phyloP scores from a whole-genome alignment of 2,113 vertebrate species.

The Phycodurus eques region DNA sequence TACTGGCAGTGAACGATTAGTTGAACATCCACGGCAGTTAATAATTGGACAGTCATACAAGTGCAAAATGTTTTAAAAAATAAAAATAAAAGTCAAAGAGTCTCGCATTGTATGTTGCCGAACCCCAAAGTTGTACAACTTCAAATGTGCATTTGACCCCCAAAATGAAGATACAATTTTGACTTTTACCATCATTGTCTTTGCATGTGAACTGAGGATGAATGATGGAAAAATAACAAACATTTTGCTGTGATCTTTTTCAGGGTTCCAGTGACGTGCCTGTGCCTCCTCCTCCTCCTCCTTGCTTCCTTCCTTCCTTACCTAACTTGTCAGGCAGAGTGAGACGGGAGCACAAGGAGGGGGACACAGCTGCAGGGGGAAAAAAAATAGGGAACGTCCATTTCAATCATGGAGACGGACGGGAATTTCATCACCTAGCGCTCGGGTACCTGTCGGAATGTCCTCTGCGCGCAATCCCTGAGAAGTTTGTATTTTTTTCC shows the following conservation, averaged over 20 bases:
- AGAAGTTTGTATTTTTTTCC: conserved; percentile 31
- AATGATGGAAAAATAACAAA: neutral
- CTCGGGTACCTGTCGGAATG: conserved; percentile 23
- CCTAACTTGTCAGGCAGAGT: neutral
- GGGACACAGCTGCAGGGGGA: neutral
- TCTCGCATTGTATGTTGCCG: neutral
- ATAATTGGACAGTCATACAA: too few species aligned
- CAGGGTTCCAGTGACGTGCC: neutral
- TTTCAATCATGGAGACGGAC: conserved; percentile 29
- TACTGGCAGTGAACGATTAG: too few species aligned
- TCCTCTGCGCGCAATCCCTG: conserved; percentile 11
- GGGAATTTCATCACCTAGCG: conserved; percentile 33
- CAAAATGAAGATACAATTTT: neutral
- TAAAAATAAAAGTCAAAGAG: too few species aligned
- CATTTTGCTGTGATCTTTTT: neutral
- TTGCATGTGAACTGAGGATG: neutral
- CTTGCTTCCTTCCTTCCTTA: neutral
- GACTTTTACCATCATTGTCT: neutral
- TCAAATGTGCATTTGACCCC: neutral
- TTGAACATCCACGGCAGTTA: too few species aligned
- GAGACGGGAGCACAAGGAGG: neutral
- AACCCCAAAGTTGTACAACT: neutral
- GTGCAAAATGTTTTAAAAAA: too few species aligned
- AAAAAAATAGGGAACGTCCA: neutral
- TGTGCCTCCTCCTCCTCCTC: conserved; percentile 1